Base-by-base conservation (phyloP, 2,113 vertebrate genomes). In the Neoarius graeffei region DNA sequence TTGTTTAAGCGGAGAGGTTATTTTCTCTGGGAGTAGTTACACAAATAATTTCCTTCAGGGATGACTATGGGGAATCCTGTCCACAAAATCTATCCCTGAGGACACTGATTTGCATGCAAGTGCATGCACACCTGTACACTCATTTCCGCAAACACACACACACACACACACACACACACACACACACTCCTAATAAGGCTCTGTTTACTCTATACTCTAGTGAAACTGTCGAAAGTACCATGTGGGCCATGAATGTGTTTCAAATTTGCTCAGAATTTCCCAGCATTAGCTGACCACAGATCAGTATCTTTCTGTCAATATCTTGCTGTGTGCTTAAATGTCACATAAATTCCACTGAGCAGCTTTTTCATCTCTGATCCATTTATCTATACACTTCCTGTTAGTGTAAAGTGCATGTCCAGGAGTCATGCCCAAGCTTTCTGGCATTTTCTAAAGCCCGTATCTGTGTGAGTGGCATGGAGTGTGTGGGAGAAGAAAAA, bases 21-120 rank as follows among this genome's bases (percentile, higher is more conserved):
- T 57, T 20, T 87, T 87, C 81, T 50, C n/a, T 76, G 59, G 69
- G 73, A 87, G 67, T n/a, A 85, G 62, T 59, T 83, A 83, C 59
- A 62, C 86, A 87, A 86, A 87, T 87, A 5, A 83, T 73, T 87
- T 54, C 69, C 86, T 76, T 76, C 56, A 83, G 86, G 81, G 71
- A 83, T 62, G 81, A 83, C 67, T 83, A 14, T 82, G 73, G 57
- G 81, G 81, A 87, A 87, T 76, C 57, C 69, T 60, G 35, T 13
- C 35, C 42, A 23, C 35, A 30, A 83, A 83, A 76, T 56, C 7
- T 81, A 35, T 62, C 86, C 86, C 67, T 30, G 20, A 60, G 57
- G 86, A 42, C 69, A 17, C 7, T 7, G 25, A 74, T 87, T 87
- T 83, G 57, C 86, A 83, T 83, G 60, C 5, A 3, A 60, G 27